Evolutionary conservation across 2,888 invertebrate species (phyloP).

Genomic region (Thereva unica): DNA sequence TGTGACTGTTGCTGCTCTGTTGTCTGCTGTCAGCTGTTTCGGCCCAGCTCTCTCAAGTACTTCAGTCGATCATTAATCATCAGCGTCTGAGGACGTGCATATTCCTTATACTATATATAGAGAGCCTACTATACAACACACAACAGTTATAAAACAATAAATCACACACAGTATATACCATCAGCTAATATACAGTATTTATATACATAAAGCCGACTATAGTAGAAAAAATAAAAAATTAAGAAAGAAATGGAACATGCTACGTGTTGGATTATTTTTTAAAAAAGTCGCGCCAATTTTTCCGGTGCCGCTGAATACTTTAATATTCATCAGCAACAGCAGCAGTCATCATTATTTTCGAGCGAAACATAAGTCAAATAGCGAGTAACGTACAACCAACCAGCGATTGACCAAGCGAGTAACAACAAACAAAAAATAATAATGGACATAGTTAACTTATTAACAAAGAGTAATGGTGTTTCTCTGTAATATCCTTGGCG

Average conservation of each 20-base stretch:
- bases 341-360: slow-evolving; percentile 45
- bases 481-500: neutral
- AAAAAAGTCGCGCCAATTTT: slow-evolving; percentile 46
- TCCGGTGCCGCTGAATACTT: slow-evolving; percentile 28
- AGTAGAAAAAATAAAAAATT: neutral
- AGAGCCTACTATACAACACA: neutral
- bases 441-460: too few relatives aligned
- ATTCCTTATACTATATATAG: slow-evolving; percentile 12
- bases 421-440: neutral
- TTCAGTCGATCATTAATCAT: slow-evolving; percentile 42
- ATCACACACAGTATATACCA: neutral
- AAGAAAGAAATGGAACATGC: slow-evolving; percentile 45
- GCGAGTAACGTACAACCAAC: too few relatives aligned
- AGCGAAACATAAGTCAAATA: slow-evolving; percentile 45
- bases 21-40: slow-evolving; percentile 40
- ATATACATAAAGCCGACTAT: neutral
- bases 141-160: neutral
- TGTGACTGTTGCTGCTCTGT: slow-evolving; percentile 41
- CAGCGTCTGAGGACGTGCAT: slow-evolving; percentile 37
- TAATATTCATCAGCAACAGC: slow-evolving; percentile 35
- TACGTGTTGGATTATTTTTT: slow-evolving; percentile 44
- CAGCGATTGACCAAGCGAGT: neutral
- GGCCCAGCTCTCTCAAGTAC: slow-evolving; percentile 13
- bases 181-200: neutral
- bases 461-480: too few relatives aligned